phyloP scores from a whole-genome alignment of 1,140 invertebrate species.

The Drosophila ironensis region DNA sequence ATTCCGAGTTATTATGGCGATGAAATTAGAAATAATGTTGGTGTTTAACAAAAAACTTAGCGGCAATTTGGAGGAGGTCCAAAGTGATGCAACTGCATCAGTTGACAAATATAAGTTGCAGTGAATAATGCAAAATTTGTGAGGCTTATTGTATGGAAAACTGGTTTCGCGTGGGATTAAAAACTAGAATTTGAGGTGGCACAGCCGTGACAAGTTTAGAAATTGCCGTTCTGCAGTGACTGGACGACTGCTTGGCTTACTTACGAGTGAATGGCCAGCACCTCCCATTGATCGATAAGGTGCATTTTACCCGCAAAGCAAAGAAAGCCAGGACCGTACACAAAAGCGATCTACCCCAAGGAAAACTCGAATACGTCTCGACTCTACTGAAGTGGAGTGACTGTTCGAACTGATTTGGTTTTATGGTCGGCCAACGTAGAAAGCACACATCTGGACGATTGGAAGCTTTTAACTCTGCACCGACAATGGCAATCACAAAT shows the following conservation, averaged over 20 bases:
- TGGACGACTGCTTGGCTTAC: conserved; percentile 6
- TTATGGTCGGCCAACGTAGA: conserved; percentile 11
- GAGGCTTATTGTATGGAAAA: conserved; percentile 4
- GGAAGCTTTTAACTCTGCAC: conserved; percentile 22
- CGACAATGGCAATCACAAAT: conserved; percentile 2
- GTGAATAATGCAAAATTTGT: neutral
- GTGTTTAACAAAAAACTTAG: neutral
- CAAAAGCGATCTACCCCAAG: neutral
- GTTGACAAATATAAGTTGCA: too few relatives aligned
- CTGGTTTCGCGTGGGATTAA: conserved; percentile 21
- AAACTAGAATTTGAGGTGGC: neutral
- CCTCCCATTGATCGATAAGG: conserved; percentile 62
- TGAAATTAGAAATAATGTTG: conserved; percentile 8
- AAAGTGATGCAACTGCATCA: too few relatives aligned
- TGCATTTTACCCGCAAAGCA: conserved; percentile 24
- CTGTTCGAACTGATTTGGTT: conserved; percentile 39
- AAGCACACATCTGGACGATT: conserved; percentile 19
- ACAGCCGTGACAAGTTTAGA: conserved; percentile 2
- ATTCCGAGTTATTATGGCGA: neutral
- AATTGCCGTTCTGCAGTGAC: conserved; percentile 29
- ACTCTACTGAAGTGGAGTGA: conserved; percentile 28
- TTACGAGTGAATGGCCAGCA: conserved; percentile 62
- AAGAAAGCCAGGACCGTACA: neutral
- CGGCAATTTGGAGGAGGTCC: too few relatives aligned
- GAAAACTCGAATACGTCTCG: too few relatives aligned